These are phyloP conservation scores for Euphonia xanthogaster DNA, from an alignment of 2,797 vertebrate species.

Conservation along the genomic window DNA sequence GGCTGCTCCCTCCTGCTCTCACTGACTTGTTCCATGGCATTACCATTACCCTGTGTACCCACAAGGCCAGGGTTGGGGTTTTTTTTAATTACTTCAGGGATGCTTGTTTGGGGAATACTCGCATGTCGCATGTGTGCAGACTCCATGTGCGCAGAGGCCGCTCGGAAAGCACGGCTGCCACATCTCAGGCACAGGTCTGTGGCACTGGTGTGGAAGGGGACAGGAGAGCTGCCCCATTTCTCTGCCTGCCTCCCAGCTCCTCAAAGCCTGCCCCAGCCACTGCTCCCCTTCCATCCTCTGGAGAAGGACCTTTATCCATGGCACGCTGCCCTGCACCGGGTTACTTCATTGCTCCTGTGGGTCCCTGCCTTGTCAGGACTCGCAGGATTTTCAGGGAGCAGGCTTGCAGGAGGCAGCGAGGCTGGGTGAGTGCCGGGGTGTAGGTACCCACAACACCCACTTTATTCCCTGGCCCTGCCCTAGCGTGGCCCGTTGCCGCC, in stretches of 20 bases:
- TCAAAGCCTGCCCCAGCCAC: not conserved
- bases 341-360: not conserved
- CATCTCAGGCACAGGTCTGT: not conserved
- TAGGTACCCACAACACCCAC: not conserved
- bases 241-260: not conserved
- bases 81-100: not conserved
- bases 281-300: not conserved
- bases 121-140: conserved; percentile 11
- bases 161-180: not conserved
- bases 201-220: not conserved
- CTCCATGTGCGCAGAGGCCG: not conserved
- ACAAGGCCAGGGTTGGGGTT: not conserved
- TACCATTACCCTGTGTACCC: not conserved
- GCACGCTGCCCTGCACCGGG: not conserved
- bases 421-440: not conserved
- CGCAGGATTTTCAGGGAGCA: not conserved
- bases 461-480: not conserved
- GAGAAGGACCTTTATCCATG: not conserved
- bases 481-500: not conserved
- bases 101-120: not conserved
- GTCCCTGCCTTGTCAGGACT: not conserved
- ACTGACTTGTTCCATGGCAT: not conserved
- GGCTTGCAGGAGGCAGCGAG: not conserved
- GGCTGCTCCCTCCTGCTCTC: not conserved
- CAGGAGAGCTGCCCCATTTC: not conserved